Base-by-base conservation (phyloP, 2,797 vertebrate genomes). In the Falco cherrug region DNA sequence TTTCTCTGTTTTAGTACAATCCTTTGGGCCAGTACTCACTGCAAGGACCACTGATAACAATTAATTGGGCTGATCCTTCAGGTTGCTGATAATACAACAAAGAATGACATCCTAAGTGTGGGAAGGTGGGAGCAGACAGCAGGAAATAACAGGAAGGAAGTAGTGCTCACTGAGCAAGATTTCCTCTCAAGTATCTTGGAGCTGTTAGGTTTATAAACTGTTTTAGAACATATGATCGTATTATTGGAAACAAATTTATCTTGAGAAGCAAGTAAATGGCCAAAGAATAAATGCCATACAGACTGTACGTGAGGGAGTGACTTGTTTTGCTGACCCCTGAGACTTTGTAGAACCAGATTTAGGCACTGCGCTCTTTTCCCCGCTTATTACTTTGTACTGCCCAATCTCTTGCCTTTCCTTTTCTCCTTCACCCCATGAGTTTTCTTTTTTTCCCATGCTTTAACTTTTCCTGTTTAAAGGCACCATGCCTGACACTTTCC, bases 1-100 rank as follows among this genome's bases (percentile, higher is more conserved):
- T 90, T 90, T 81, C 43, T 80, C 67, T 87, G 53, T 64, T 91
- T 98, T 87, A 96, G 57, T 96, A 70, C 17, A 67, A n/a, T 63
- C 26, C 41, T 74, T 56, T 65, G 75, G 48, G n/a, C 33, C 25
- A 68, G 5, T 37, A 79, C 74, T 78, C 54, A 24, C 53, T 37
- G 9, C 41, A 92, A 77, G 75, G 64, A 64, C 68, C 33, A 0
- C 54, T 69, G 82, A 74, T 51, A 78, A 85, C 51, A 91, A 26
- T 51, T 25, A 91, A 68, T 37, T 37, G 15, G 75, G 33, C 71
- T 84, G 79, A 90, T 89, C 50, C 69, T 95, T 90, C 67, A 90
- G 51, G 41, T 86, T 92, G 50, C 45, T 75, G 86, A 53, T 84
- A 80, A 74, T 51, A 69, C 48, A 87, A 57, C 39, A 88, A 81